Base-by-base conservation (phyloP, 2,797 vertebrate genomes). In the Centroberyx gerrardi region DNA sequence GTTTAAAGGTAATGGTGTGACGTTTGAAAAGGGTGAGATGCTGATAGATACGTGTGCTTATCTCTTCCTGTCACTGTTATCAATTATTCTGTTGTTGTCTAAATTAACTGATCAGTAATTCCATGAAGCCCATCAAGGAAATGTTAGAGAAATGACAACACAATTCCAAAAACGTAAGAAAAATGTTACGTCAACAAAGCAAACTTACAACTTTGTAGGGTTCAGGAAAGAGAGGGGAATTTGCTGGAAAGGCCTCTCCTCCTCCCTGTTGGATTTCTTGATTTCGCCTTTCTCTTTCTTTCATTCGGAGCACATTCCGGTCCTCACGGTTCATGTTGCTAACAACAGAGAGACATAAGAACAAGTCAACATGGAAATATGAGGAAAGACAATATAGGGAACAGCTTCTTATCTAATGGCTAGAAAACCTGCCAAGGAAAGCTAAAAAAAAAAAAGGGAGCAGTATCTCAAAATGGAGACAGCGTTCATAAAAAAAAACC, bases 311-410 rank as follows among this genome's bases (percentile, higher is more conserved):
- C 96, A 98, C 98, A 99, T 99, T 99, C 95, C 98, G 97, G 95
- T 99, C 98, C 95, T 99, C 98, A 97, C 97, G 97, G 97, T 98
- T 99, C 98, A 99, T 99, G 98, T 98, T 99, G 98, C 98, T 99
- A 89, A 67, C 79, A 96, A 95, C 64, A 94, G 71, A 91, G 82
- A 87, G 71, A 86, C 49, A 87, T 56, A 88, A 87, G 18, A 54
- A 77, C 44, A 83, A 46, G 66, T 89, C 61, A 84, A 52, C 58
- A 78, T 22, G 60, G 74, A 72, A 56, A 53, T 27, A 75, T 6
- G 62, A 67, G 17, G 29, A 49, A 55, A 62, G 33, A 8, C 10
- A 42, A 22, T 29, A 78, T 36, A 72, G 31, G 29, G 73, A 78
- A 75, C 42, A 68, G 1, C 62, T 61, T 63, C 3, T n/a, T 28